phyloP scores from a whole-genome alignment of 2,113 vertebrate genomes.

The Athene cunicularia region DNA sequence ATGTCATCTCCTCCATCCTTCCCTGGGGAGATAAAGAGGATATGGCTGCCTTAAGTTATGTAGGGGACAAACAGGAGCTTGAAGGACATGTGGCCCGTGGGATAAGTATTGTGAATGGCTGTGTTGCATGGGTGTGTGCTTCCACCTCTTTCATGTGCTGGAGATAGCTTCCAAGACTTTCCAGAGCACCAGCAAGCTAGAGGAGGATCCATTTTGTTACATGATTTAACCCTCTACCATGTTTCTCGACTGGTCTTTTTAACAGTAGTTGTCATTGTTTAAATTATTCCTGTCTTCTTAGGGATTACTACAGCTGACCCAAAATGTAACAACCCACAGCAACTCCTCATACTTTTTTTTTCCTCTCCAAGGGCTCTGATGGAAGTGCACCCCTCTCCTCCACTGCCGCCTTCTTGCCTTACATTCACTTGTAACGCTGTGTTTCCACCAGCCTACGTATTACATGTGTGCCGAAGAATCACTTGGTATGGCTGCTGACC shows the following conservation, averaged over 20 bases:
- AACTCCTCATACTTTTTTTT: neutral
- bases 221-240: neutral
- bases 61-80: neutral
- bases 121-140: neutral
- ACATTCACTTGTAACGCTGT: rapidly evolving
- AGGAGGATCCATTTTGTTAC: neutral
- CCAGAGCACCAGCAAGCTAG: neutral
- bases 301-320: neutral
- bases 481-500: neutral
- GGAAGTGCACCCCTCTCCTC: neutral
- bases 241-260: neutral
- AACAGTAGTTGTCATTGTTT: neutral
- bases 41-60: neutral
- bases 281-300: neutral
- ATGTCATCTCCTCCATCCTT: neutral
- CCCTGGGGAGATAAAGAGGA: neutral
- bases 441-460: neutral
- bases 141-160: neutral
- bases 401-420: neutral
- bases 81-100: neutral
- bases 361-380: neutral
- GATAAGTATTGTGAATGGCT: neutral
- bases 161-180: neutral
- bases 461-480: neutral
- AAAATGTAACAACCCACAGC: neutral